Evolutionary conservation across 2,113 vertebrate genomes (phyloP), one percentile per base, ranked within the genome.

Genomic region (Psittacula cyanocephala): DNA sequence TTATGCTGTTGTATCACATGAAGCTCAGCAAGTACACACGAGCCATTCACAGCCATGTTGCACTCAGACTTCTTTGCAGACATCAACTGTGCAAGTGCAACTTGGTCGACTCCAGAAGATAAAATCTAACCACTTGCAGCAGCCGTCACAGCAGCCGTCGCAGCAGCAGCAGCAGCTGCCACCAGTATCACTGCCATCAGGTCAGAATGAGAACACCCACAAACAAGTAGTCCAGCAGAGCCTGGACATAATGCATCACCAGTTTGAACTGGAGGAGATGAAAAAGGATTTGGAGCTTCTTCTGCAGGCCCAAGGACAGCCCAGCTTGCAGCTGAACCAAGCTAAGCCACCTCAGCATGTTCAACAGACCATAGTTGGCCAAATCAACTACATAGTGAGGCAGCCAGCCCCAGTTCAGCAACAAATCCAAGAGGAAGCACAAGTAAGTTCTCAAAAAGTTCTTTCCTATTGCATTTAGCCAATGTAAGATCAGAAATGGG

Each of bases 321-420:
- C 98, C 46, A 98, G 97, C 68, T 94, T 97, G 80, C 98, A 98
- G 43, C 91, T 98, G 81, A 97, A 96, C 92, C 97, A 98, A 93
- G 95, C 98, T 92, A 98, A 98, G 76, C 98, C 98, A 19, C 96
- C 97, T 70, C 97, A 98, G 91, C 98, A 98, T 23, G 95, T 97
- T 68, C 97, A 98, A 83, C 98, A 98, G 74, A 97, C 98, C 37
- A 97, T 98, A 16, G 96, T 98, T 91, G 97, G 98, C n/a, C 98
- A 98, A 97, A 98, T 98, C 92, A 98, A 98, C 94, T 98, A 98
- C 96, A 98, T 98, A 22, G 98, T 98, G 81, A 97, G 98, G 86
- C 98, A 98, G 85, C 98, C 98, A 17, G 97, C 97, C 1, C 91
- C 97, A 5, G 88, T 95, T 6, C 98, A 98, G 88, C 96, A 97